phyloP scores from a whole-genome alignment of 2,797 vertebrate genomes.

The Capromys pilorides region DNA sequence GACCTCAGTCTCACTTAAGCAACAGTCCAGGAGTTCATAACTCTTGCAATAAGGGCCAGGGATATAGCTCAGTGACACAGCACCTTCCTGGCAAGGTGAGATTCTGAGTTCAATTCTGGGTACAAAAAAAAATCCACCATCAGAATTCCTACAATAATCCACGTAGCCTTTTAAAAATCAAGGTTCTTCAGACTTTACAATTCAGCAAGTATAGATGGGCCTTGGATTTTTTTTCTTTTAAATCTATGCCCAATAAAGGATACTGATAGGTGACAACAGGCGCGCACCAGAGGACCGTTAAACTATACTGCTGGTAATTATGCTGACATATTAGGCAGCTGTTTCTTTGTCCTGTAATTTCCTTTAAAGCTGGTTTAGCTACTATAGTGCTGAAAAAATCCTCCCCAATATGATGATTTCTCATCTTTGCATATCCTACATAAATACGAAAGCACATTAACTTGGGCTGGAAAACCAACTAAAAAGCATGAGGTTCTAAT shows the following conservation, averaged over 20 bases:
- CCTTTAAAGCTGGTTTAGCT: not conserved
- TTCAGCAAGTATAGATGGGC: not conserved
- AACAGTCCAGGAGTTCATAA: not conserved
- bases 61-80: no score
- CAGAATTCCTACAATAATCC: not conserved
- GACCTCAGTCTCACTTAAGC: not conserved
- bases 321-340: not conserved
- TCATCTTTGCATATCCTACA: slow-evolving; percentile 25
- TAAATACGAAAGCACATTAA: not conserved
- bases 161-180: not conserved
- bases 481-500: not conserved
- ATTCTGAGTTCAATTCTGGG: no score
- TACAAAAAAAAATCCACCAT: not conserved
- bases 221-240: not conserved
- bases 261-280: not conserved
- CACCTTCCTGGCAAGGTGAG: no score
- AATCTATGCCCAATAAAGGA: not conserved
- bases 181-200: slow-evolving; percentile 2
- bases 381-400: not conserved
- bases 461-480: not conserved
- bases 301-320: not conserved
- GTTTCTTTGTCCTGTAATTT: slow-evolving; percentile 4
- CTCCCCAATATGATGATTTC: not conserved
- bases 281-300: not conserved
- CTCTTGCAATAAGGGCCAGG: not conserved